Evolutionary conservation across 1,140 invertebrate genomes (phyloP), one percentile per base, ranked within the genome.

Genomic region (Caenorhabditis latens): DNA sequence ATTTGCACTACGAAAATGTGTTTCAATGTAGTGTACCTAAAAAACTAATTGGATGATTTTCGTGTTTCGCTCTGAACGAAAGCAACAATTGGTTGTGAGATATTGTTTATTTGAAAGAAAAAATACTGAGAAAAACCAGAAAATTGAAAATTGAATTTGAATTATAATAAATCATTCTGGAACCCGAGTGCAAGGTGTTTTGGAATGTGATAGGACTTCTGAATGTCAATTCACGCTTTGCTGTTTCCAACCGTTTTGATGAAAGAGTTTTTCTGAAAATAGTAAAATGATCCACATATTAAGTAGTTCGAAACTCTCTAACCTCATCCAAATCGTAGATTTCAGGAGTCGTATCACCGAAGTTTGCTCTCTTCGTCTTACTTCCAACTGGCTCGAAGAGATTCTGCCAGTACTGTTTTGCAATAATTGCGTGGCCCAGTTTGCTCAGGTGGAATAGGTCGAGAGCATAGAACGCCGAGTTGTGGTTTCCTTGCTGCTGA

Each of bases 201-300:
- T 11, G 11, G 5, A 16, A 53, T 53, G 16, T 32, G 32, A 32
- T 32, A 4, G 14, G 9, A 50, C 14, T 53, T 6, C 50, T 8
- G 16, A 53, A 11, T 11, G 3, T 53, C 50, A 6, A 58, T n/a
- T 58, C n/a, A 48, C 43, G 14, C 19, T 16, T 48, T 48, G 50
- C 84, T 85, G 32, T 85, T 85, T 50, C 63, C 63, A 6, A 85
- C 13, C 32, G 84, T 85, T 71, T 65, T 67, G 84, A 85, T 85
- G 46, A 71, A 53, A 24, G 55, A 65, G 19, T 63, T 65, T 2
- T 67, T 4, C 84, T 85, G 67, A 40, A 65, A 84, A 84, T 48
- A 43, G n/a, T 46, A 43, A 57, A 14, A 50, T 83, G 11, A 75
- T 2, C 11, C n/a, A n/a, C n/a, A n/a, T 53, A 11, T 16, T 53